Evolutionary conservation across 2,888 invertebrate genomes (phyloP).

Genomic region (Stenolophus ochropezus): DNA sequence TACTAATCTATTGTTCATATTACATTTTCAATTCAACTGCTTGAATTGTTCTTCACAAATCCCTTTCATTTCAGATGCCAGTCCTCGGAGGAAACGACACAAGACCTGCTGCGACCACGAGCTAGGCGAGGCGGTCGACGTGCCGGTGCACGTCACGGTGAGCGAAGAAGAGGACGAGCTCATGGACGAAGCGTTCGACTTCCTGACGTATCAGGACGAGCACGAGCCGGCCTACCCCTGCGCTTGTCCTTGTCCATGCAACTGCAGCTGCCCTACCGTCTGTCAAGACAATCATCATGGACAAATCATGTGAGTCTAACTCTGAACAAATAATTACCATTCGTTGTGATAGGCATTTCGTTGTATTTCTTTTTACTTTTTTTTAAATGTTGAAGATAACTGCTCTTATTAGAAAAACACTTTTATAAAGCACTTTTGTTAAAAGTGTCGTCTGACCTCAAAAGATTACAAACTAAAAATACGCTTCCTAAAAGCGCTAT

Average conservation of each 20-base stretch:
- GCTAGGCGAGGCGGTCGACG: not conserved
- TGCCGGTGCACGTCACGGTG: not conserved
- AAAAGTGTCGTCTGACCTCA: no score
- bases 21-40: no score
- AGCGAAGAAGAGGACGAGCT: not conserved
- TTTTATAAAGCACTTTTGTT: no score
- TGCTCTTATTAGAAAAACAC: no score
- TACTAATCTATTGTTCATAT: no score
- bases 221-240: not conserved
- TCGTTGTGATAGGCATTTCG: no score
- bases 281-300: conserved; percentile 53
- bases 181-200: conserved; percentile 50
- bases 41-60: no score
- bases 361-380: no score
- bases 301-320: conserved; percentile 25
- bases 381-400: no score
- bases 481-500: no score
- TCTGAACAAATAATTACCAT: no score
- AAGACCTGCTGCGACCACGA: conserved; percentile 41
- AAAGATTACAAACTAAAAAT: no score
- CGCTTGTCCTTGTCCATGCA: not conserved
- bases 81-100: not conserved
- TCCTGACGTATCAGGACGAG: conserved; percentile 33
- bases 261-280: conserved; percentile 14
- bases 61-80: conserved; percentile 1